These are phyloP conservation scores for Zaprionus kolodkinae DNA, from an alignment of 1,140 invertebrate genomes.

Conservation along the genomic window DNA sequence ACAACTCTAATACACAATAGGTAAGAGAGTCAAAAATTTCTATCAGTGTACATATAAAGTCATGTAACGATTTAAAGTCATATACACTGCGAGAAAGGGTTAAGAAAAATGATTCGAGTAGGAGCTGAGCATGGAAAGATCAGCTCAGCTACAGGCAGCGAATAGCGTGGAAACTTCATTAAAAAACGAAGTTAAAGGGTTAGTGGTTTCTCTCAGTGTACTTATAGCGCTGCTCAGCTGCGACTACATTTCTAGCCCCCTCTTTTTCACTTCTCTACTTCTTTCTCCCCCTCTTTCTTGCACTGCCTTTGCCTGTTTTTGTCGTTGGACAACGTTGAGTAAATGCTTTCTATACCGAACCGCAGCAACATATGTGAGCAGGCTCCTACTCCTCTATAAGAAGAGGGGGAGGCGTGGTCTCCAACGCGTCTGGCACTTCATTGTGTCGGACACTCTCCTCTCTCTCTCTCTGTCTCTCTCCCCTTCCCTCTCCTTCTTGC, in stretches of 20 bases:
- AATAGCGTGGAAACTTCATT: no score
- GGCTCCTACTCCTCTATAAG: not conserved
- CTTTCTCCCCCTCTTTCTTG: not conserved
- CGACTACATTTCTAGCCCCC: not conserved
- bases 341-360: constrained; percentile 67
- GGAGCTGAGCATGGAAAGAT: no score
- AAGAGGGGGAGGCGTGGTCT: not conserved
- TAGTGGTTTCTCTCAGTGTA: not conserved
- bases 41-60: no score
- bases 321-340: constrained; percentile 48
- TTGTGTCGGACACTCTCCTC: not conserved
- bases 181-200: no score
- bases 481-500: constrained; percentile 16
- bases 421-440: constrained; percentile 42
- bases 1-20: no score
- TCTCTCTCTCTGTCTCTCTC: no score
- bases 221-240: not conserved
- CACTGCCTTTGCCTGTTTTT: constrained; percentile 34
- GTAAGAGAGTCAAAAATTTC: no score
- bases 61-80: no score
- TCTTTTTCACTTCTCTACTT: not conserved
- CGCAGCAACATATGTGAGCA: constrained; percentile 43
- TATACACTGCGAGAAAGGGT: no score
- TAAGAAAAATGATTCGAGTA: no score
- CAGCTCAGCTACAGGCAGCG: no score